Conservation (phyloP, 2,797 vertebrate genomes). For the Xerus rutilus region DNA sequence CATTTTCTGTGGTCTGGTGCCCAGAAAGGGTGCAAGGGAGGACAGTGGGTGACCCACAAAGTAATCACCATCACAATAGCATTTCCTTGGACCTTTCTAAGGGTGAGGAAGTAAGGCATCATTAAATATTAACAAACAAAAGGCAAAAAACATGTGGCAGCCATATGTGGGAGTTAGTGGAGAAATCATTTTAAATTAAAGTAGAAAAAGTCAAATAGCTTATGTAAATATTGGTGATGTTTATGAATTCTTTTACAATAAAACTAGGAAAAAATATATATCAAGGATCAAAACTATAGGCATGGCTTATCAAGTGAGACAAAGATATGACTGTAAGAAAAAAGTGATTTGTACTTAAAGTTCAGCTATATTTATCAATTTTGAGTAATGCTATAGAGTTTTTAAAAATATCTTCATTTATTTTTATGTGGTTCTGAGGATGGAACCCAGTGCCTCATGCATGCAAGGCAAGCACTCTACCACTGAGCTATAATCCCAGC, state of each 20-base stretch:
- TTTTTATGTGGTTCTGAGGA: no score
- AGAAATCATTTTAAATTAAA: constrained; percentile 60
- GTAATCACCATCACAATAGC: not conserved
- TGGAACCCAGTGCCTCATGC: no score
- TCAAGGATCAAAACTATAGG: not conserved
- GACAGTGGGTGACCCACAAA: not conserved
- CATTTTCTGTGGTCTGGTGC: not conserved
- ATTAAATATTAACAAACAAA: not conserved
- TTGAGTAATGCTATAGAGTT: not conserved
- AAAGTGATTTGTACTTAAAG: not conserved
- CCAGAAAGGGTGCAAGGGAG: not conserved
- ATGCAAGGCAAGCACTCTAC: no score
- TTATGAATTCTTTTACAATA: not conserved
- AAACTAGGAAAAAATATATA: not conserved
- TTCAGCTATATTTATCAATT: constrained; percentile 11
- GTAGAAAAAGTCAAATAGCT: constrained; percentile 24
- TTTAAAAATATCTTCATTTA: no score
- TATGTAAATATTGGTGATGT: not conserved
- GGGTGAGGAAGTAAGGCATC: not conserved
- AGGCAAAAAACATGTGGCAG: not conserved
- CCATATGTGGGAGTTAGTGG: not conserved
- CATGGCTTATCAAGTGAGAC: not conserved
- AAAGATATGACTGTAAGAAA: not conserved
- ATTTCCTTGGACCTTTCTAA: not conserved
- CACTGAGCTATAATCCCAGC: no score